Evolutionary conservation across 2,888 invertebrate genomes (phyloP), one percentile per base, ranked within the genome.

Genomic region (Iphiclides podalirius): DNA sequence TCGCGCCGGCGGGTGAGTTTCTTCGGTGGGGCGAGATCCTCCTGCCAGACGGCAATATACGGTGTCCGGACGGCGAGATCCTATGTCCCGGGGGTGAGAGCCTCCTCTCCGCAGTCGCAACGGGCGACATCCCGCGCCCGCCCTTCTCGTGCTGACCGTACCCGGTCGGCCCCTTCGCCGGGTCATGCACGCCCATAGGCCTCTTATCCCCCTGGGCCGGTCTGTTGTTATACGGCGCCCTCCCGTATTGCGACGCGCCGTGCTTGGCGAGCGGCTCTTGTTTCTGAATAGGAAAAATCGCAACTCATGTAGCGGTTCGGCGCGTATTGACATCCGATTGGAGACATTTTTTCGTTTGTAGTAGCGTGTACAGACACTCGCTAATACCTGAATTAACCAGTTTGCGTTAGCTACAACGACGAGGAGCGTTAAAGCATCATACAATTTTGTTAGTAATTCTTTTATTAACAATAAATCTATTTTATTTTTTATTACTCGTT

Each of bases 61-160:
- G 8, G 2, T 12, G 31, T 11, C 31, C 12, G n/a, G 31, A 11
- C n/a, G 31, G 31, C 1, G 31, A 31, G 4, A 51, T 12, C 3
- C 60, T 39, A 15, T 61, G 53, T 0, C 40, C 60, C 1, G 57
- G 1, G 1, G 68, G 54, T 6, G 63, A 61, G 45, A 54, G 28
- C 23, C 47, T 47, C 9, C 26, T 40, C 0, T 17, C 36, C 8
- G 26, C 31, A 3, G 31, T 2, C 11, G 31, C 11, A 2, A n/a
- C n/a, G 3, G 46, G 51, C 2, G 51, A 52, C 31, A 40, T 34
- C 20, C 46, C 36, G 7, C 46, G 28, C 9, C 8, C 42, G 2
- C 11, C 33, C 15, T 48, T 48, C 9, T 42, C 48, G 28, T 48
- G 42, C 11, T 42, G 42, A 11, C 28, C 37, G 12, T 11, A 20